Evolutionary conservation across 2,113 vertebrate genomes (phyloP), one percentile per base, ranked within the genome.

Genomic region (Apodemus sylvaticus): DNA sequence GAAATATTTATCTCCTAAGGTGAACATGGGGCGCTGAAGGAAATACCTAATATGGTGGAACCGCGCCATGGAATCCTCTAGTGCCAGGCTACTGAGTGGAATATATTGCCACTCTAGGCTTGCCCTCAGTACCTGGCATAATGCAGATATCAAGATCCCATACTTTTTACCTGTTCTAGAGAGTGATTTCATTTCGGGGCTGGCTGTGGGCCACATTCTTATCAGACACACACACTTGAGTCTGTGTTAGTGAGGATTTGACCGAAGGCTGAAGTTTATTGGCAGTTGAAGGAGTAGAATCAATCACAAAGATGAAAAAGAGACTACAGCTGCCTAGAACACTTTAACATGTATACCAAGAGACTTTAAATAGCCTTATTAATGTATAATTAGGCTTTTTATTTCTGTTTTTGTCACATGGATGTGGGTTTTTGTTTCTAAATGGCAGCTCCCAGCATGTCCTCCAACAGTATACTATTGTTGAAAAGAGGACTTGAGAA

Each of bases 321-420:
- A 87, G 20, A 79, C 42, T 81, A 42, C 6, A 39, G 42, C 48
- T 22, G 39, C 26, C 83, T 53, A 82, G 85, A 60, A 45, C 31
- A 86, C 66, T 66, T 91, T 85, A 73, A 78, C 17, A 71, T 66
- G 45, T 89, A 26, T 81, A 29, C 90, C 48, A 31, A 70, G 7
- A 81, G 58, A 58, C 51, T 97, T 96, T 90, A 86, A 89, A 86
- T 89, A 89, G 78, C 12, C 39, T 89, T 89, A 64, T 76, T 91
- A 76, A 45, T 91, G 58, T 16, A 60, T 82, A 86, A 86, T 88
- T 83, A 58, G 77, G 73, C 36, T 62, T 95, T 70, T 86, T 39
- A 76, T 53, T 71, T 88, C 68, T 88, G 39, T 58, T 74, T 58
- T 74, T 74, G 86, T 74, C 68, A 13, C 68, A 55, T 39, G 73